Percentiles rank a stretch among this genome's conserved stretches.
phyloP scores from a whole-genome alignment of 2,113 vertebrate genomes.

The Mesitornis unicolor region DNA sequence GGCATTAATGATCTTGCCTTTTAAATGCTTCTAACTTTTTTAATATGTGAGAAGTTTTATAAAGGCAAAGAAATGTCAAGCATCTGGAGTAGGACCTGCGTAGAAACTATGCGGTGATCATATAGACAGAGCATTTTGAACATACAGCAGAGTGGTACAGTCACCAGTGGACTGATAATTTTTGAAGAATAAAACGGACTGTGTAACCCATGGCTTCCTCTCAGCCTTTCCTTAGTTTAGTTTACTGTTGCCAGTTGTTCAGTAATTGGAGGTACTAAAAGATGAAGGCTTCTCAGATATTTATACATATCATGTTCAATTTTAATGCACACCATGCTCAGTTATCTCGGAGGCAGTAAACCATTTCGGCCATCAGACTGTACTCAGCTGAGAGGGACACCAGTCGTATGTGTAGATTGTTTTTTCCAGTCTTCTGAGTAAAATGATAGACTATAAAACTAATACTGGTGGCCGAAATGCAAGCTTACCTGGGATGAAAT shows the following conservation, averaged over 20 bases:
- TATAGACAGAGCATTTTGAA: neutral
- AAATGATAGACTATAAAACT: neutral
- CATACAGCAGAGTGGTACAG: neutral
- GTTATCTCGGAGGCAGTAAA: neutral
- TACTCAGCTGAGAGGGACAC: neutral
- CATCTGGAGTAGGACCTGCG: neutral
- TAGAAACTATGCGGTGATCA: neutral
- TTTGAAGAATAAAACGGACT: neutral
- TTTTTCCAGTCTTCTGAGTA: neutral
- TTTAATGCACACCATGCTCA: fast-evolving
- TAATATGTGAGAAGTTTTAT: neutral
- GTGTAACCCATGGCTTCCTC: neutral
- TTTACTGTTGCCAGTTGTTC: neutral
- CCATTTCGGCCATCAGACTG: fast-evolving
- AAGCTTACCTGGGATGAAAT: neutral
- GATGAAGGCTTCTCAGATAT: neutral
- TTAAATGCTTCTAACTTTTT: neutral
- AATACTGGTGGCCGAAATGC: neutral
- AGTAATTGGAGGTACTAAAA: neutral
- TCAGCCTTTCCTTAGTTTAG: neutral
- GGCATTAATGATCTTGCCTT: neutral
- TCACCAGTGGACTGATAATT: neutral
- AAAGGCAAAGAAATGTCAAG: neutral
- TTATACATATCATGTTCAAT: neutral
- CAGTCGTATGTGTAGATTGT: neutral